phyloP scores from a whole-genome alignment of 2,888 invertebrate species.

The Conistra vaccinii region DNA sequence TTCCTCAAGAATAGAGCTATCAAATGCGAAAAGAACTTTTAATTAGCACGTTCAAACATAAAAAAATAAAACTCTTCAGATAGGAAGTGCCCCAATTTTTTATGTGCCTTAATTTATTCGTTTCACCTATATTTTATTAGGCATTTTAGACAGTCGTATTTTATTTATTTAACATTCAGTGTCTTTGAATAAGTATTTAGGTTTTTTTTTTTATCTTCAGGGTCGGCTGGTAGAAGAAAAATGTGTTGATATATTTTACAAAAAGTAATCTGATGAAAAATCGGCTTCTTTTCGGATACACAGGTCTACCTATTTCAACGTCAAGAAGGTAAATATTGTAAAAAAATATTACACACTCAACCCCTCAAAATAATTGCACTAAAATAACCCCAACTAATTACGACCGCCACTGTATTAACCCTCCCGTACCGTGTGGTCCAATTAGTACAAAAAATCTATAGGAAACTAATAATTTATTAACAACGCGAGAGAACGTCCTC shows the following conservation, averaged over 20 bases:
- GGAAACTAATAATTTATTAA: slow-evolving; percentile 53
- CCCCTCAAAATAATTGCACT: slow-evolving; percentile 7
- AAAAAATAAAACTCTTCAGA: background rate
- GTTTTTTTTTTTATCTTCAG: slow-evolving; percentile 15
- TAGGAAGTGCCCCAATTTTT: slow-evolving; percentile 29
- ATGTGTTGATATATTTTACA: background rate
- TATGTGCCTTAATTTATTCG: background rate
- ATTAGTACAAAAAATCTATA: slow-evolving; percentile 68
- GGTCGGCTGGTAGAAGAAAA: background rate
- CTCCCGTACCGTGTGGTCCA: slow-evolving; percentile 60
- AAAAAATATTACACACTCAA: background rate
- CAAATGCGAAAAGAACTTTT: background rate
- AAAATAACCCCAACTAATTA: slow-evolving; percentile 44
- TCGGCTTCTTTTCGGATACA: background rate
- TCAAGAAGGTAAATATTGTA: background rate
- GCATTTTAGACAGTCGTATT: background rate
- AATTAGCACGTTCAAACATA: background rate
- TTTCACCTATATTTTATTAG: slow-evolving; percentile 10
- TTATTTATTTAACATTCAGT: slow-evolving; percentile 1
- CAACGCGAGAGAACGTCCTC: slow-evolving; percentile 42
- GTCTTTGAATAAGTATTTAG: background rate
- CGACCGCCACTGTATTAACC: slow-evolving; percentile 60
- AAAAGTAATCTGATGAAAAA: background rate
- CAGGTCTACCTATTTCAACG: background rate
- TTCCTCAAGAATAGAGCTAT: background rate